Evolutionary conservation across 2,113 vertebrate species (phyloP).

Genomic region (Haemorhous mexicanus): DNA sequence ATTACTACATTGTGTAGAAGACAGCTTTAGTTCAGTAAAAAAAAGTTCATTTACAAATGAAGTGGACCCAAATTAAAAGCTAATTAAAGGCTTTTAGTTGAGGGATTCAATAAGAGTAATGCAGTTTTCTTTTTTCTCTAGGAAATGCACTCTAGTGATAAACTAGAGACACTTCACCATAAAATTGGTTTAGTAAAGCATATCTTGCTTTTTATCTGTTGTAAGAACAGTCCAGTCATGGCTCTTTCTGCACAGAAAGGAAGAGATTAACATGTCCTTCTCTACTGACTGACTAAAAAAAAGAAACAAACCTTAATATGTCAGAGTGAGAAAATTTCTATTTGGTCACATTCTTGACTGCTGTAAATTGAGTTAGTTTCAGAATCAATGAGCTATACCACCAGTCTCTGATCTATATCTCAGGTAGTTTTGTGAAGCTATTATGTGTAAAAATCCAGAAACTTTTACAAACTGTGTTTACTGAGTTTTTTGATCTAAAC

Average conservation of each 20-base stretch:
- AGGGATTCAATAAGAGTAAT: neutral
- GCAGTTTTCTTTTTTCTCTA: neutral
- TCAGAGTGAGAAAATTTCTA: neutral
- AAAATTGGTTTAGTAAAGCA: neutral
- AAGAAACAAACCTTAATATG: neutral
- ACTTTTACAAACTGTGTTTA: neutral
- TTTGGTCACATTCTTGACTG: neutral
- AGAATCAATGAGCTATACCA: neutral
- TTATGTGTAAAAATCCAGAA: neutral
- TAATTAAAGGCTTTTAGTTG: neutral
- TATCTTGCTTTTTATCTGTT: neutral
- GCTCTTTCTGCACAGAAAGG: neutral
- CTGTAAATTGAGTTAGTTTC: neutral
- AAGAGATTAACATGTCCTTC: neutral
- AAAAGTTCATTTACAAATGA: neutral
- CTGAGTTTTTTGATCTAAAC: neutral
- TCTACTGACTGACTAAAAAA: neutral
- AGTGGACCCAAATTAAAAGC: neutral
- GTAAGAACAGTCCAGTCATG: neutral
- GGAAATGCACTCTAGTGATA: neutral
- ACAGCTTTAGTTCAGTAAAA: neutral
- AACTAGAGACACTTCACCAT: neutral
- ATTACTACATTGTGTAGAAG: neutral
- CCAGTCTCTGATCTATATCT: neutral
- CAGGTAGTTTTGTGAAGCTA: neutral